Evolutionary conservation across 2,113 vertebrate species (phyloP).

Genomic region (Corapipo altera): DNA sequence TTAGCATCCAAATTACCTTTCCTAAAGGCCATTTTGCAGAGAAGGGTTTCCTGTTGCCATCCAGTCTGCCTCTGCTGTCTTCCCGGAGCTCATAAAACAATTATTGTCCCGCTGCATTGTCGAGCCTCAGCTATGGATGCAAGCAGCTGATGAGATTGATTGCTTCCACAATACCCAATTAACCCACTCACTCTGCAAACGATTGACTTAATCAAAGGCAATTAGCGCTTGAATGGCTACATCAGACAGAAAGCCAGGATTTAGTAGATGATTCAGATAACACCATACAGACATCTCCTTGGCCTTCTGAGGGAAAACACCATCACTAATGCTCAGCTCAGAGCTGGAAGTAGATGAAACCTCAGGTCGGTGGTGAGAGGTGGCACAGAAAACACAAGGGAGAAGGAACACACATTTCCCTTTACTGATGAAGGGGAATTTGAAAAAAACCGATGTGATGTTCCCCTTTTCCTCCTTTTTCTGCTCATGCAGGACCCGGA

Average conservation of each 20-base stretch:
- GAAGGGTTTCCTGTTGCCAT: slow-evolving; percentile 17
- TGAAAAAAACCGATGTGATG: neutral
- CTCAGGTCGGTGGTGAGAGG: neutral
- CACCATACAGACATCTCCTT: neutral
- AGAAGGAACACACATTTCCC: neutral
- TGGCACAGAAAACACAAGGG: neutral
- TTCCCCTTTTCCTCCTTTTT: neutral
- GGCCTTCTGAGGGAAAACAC: neutral
- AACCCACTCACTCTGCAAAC: slow-evolving; percentile 52
- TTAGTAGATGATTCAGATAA: neutral
- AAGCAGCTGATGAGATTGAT: slow-evolving; percentile 56
- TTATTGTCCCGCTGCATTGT: slow-evolving; percentile 36
- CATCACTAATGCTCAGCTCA: neutral
- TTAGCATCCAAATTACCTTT: slow-evolving; percentile 22
- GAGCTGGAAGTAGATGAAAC: neutral
- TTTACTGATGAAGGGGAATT: neutral
- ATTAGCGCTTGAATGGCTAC: slow-evolving; percentile 42
- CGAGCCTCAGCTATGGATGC: neutral
- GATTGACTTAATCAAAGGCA: slow-evolving; percentile 66
- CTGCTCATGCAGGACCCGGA: neutral
- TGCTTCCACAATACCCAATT: slow-evolving; percentile 68
- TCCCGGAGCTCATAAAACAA: slow-evolving; percentile 58
- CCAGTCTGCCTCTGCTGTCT: slow-evolving; percentile 42
- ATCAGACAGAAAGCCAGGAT: slow-evolving; percentile 34
- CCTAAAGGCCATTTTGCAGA: slow-evolving; percentile 8